phyloP scores from a whole-genome alignment of 2,888 invertebrate genomes.

The Agriopis aurantiaria region DNA sequence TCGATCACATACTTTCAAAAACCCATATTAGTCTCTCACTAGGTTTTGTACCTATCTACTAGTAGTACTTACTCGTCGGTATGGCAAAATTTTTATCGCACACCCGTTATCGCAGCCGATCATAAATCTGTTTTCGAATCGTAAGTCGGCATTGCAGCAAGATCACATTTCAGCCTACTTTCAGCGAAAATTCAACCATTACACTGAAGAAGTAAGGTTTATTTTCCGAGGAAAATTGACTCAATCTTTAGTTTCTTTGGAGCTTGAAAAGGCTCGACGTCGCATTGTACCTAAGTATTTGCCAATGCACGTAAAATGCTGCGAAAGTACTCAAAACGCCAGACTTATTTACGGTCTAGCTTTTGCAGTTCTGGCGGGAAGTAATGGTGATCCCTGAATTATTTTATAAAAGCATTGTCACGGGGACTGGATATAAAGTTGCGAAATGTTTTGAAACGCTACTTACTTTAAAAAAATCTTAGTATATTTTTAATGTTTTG shows the following conservation, averaged over 20 bases:
- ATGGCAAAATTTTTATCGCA: conserved; percentile 84
- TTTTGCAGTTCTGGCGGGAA: conserved; percentile 52
- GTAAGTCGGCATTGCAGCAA: conserved; percentile 78
- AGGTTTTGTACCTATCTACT: conserved; percentile 24
- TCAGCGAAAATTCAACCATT: conserved; percentile 68
- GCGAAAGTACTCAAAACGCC: conserved; percentile 81
- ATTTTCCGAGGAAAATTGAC: conserved; percentile 64
- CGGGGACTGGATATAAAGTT: background rate
- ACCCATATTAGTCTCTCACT: background rate
- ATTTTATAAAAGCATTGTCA: conserved; percentile 32
- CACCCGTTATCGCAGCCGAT: conserved; percentile 84
- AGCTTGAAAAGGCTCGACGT: conserved; percentile 72
- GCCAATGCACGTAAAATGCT: conserved; percentile 85
- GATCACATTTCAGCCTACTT: conserved; percentile 60
- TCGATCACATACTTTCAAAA: too few species aligned
- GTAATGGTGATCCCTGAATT: conserved; percentile 54
- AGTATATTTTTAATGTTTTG: too few species aligned
- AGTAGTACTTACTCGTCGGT: conserved; percentile 59
- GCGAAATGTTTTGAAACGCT: conserved; percentile 1
- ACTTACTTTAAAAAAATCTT: background rate
- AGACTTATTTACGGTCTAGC: conserved; percentile 81
- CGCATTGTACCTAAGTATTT: conserved; percentile 85
- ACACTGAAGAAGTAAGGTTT: conserved; percentile 66
- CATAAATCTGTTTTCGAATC: conserved; percentile 86
- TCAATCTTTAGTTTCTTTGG: conserved; percentile 71